Conservation (phyloP, 2,888 invertebrate genomes). For the Junonia oenone region DNA sequence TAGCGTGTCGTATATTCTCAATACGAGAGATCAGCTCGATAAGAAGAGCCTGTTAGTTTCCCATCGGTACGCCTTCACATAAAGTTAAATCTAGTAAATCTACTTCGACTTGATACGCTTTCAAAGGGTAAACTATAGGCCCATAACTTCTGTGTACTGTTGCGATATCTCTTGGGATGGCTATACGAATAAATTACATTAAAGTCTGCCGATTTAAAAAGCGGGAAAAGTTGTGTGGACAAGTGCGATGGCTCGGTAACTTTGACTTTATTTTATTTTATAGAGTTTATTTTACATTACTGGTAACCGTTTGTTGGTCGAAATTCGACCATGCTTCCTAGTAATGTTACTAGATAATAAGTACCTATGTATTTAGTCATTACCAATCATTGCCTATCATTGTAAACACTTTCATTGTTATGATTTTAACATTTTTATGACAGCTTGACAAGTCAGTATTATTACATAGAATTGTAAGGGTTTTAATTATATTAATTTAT, state of each 20-base stretch:
- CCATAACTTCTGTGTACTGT: constrained; percentile 46
- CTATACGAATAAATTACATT: constrained; percentile 46
- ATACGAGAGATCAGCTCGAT: constrained; percentile 33
- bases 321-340: too few relatives aligned
- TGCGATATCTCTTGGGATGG: constrained; percentile 42
- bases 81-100: constrained; percentile 49
- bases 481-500: too few relatives aligned
- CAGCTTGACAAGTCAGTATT: too few relatives aligned
- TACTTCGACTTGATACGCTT: constrained; percentile 41
- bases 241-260: constrained; percentile 24
- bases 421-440: too few relatives aligned
- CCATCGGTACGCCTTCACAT: constrained; percentile 40
- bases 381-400: too few relatives aligned
- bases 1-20: constrained; percentile 25
- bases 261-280: constrained; percentile 2
- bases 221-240: constrained; percentile 44
- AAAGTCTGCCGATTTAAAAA: constrained; percentile 43
- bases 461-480: too few relatives aligned
- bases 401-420: too few relatives aligned
- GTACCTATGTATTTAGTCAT: too few relatives aligned
- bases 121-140: constrained; percentile 46
- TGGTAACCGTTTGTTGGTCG: too few relatives aligned
- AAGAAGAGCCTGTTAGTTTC: constrained; percentile 40
- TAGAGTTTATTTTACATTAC: too few relatives aligned
- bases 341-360: too few relatives aligned